A percentile compares a stretch with the other conserved stretches of the same genome.
Evolutionary conservation across 2,113 vertebrate genomes (phyloP).

Genomic region (Xenotilapia longispinis): DNA sequence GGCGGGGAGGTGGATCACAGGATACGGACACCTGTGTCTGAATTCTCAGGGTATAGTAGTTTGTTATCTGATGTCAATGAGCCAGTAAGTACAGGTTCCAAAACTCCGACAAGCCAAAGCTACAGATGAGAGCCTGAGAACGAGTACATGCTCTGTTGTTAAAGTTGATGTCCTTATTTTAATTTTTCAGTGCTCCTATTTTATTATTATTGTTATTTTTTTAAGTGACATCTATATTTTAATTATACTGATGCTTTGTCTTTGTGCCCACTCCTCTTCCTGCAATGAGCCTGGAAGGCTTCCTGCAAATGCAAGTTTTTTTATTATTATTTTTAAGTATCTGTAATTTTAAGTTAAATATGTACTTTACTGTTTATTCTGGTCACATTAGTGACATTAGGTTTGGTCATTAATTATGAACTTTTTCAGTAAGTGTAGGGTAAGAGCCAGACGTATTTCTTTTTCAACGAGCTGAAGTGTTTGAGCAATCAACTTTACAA

Average conservation of each 20-base stretch:
- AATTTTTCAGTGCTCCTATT: conserved; percentile 55
- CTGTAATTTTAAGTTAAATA: conserved; percentile 55
- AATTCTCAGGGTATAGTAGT: conserved; percentile 99
- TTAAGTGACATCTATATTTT: conserved; percentile 67
- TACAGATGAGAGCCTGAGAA: conserved; percentile 88
- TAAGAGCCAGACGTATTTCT: conserved; percentile 41
- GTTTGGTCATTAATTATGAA: conserved; percentile 77
- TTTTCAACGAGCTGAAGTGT: conserved; percentile 75
- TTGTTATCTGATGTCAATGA: conserved; percentile 97
- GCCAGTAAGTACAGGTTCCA: conserved; percentile 92
- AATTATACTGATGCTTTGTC: conserved; percentile 87
- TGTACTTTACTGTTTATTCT: conserved; percentile 76
- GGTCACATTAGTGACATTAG: conserved; percentile 80
- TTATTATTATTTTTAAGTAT: background rate
- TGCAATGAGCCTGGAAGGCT: conserved; percentile 81
- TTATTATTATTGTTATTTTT: conserved; percentile 76
- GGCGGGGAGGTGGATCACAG: conserved; percentile 89
- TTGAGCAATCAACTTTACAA: conserved; percentile 87
- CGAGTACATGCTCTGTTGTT: conserved; percentile 56
- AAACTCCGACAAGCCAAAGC: conserved; percentile 98
- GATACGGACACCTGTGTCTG: conserved; percentile 91
- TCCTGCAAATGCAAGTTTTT: conserved; percentile 86
- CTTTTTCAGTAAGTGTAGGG: conserved; percentile 73
- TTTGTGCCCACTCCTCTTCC: conserved; percentile 78
- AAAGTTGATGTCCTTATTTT: conserved; percentile 64